phyloP scores from a whole-genome alignment of 2,113 vertebrate species.

The Siniperca chuatsi region DNA sequence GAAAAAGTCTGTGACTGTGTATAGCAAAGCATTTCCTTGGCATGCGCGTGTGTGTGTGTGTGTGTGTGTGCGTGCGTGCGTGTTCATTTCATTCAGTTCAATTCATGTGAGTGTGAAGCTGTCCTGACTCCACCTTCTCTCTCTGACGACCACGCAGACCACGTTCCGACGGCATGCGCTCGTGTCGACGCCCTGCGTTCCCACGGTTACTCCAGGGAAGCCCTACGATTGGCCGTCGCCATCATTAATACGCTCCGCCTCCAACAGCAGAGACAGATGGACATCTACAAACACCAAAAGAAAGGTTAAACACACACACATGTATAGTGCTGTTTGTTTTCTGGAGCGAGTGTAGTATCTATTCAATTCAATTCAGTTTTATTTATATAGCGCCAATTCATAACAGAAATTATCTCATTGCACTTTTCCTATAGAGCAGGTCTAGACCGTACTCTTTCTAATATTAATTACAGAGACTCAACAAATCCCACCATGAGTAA shows the following conservation, averaged over 20 bases:
- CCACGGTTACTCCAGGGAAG: slow-evolving; percentile 97
- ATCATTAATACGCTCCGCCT: slow-evolving; percentile 97
- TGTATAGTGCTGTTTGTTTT: not conserved
- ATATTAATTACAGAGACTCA: too few species aligned
- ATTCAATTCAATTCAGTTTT: too few species aligned
- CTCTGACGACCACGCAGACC: slow-evolving; percentile 84
- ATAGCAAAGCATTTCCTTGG: not conserved
- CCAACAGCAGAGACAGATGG: slow-evolving; percentile 96
- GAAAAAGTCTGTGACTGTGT: not conserved
- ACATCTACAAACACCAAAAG: slow-evolving; percentile 99
- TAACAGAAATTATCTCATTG: too few species aligned
- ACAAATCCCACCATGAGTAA: too few species aligned
- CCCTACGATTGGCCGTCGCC: slow-evolving; percentile 94
- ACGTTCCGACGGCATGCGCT: slow-evolving; percentile 96
- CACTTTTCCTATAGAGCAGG: too few species aligned
- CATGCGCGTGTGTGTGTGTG: not conserved
- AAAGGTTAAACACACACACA: slow-evolving; percentile 87
- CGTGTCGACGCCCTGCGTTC: slow-evolving; percentile 97
- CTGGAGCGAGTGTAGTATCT: rapidly evolving
- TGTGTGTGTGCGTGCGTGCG: not conserved
- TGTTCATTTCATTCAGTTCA: not conserved
- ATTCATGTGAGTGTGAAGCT: not conserved
- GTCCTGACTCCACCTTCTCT: slow-evolving; percentile 41
- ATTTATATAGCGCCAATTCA: too few species aligned
- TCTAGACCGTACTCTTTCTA: too few species aligned